Evolutionary conservation across 2,113 vertebrate genomes (phyloP).

Genomic region (Euleptes europaea): DNA sequence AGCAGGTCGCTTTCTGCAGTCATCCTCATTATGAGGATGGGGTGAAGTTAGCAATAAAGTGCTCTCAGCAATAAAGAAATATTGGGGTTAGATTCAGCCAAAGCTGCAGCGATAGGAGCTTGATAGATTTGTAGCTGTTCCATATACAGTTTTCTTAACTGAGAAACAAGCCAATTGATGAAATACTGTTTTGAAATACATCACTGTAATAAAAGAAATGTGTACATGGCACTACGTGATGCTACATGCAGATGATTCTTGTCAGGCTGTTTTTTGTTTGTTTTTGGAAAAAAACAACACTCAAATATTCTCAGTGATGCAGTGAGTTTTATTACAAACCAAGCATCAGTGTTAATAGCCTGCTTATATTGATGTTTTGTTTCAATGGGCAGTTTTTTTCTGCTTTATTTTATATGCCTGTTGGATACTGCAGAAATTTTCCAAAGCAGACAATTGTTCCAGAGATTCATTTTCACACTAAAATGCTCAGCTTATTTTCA

Average conservation of each 20-base stretch:
- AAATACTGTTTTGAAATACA: conserved; percentile 29
- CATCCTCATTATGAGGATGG: background rate
- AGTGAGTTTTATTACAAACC: conserved; percentile 11
- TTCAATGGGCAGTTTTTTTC: background rate
- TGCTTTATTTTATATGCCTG: background rate
- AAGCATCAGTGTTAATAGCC: background rate
- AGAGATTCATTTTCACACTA: background rate
- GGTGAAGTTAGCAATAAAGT: background rate
- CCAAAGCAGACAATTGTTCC: background rate
- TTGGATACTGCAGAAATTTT: background rate
- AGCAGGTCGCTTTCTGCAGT: background rate
- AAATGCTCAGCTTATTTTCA: background rate
- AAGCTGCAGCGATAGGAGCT: background rate
- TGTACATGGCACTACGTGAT: background rate
- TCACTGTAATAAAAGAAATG: background rate
- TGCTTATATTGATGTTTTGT: background rate
- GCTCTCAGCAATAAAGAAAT: background rate
- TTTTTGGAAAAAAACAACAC: background rate
- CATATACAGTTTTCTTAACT: background rate
- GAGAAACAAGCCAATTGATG: conserved; percentile 12
- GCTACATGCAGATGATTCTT: background rate
- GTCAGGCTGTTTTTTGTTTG: background rate
- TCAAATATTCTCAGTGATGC: background rate
- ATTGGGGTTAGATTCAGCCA: background rate
- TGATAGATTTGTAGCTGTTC: conserved; percentile 17